These are phyloP conservation scores for Astreopora myriophthalma DNA, from an alignment of 64 coral and sea anemone genomes.

Conservation along the genomic window DNA sequence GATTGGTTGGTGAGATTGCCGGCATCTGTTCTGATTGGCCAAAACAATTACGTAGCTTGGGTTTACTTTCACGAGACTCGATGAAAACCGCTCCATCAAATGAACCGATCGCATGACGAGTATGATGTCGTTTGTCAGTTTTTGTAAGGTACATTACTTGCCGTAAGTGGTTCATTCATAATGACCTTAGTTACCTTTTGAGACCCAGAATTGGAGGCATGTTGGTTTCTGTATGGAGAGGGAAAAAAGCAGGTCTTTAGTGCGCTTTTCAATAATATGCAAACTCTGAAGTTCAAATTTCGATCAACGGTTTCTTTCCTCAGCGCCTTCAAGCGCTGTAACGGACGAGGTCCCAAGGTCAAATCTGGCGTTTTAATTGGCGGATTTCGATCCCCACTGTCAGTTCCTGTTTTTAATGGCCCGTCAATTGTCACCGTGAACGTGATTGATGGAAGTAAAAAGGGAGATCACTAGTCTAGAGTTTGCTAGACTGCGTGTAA, in stretches of 20 bases:
- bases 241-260: neutral
- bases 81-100: neutral
- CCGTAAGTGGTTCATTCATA: neutral
- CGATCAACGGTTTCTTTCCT: neutral
- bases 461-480: no score
- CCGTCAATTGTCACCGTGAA: no score
- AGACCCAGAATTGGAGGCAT: neutral
- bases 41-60: neutral
- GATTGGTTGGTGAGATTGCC: neutral
- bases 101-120: neutral
- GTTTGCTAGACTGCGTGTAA: no score
- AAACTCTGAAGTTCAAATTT: neutral
- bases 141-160: neutral
- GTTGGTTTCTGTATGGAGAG: neutral
- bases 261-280: neutral
- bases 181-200: constrained; percentile 5
- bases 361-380: no score
- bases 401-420: no score
- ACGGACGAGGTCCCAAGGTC: no score
- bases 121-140: neutral
- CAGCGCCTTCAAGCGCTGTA: neutral
- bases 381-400: no score
- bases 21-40: neutral
- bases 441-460: no score
- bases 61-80: no score